Percentiles rank a stretch among this genome's conserved stretches.
Conservation (phyloP, 1,140 invertebrate genomes). For the Meloidogyne floridensis region DNA sequence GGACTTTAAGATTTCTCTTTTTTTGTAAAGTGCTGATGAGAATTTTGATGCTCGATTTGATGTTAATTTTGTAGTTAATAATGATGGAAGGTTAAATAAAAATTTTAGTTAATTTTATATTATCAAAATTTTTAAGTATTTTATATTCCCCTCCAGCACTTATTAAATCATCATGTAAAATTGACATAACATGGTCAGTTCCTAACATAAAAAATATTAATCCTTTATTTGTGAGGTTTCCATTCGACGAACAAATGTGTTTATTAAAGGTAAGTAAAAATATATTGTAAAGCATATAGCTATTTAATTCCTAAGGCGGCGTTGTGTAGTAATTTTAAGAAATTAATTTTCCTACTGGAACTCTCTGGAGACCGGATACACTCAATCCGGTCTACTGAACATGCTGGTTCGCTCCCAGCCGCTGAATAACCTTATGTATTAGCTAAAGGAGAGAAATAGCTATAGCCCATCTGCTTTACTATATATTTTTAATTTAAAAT, state of each 20-base stretch:
- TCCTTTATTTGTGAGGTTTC: constrained; percentile 38
- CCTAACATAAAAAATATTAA: not conserved
- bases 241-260: constrained; percentile 68
- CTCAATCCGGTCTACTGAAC: too few relatives aligned
- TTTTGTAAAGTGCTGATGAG: constrained; percentile 77
- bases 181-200: constrained; percentile 91
- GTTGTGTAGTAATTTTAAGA: constrained; percentile 72
- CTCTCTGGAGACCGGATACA: constrained; percentile 57
- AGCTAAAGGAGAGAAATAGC: too few relatives aligned
- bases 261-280: constrained; percentile 59
- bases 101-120: constrained; percentile 88
- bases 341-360: constrained; percentile 78
- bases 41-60: constrained; percentile 96
- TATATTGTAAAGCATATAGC: too few relatives aligned
- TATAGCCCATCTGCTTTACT: too few relatives aligned
- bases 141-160: constrained; percentile 94
- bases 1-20: not conserved
- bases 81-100: constrained; percentile 78
- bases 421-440: too few relatives aligned
- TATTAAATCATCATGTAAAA: constrained; percentile 98
- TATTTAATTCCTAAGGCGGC: too few relatives aligned
- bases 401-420: too few relatives aligned
- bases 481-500: too few relatives aligned
- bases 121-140: constrained; percentile 76
- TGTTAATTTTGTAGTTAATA: constrained; percentile 92